Conservation (phyloP, 1,140 invertebrate genomes). For the Zaprionus nigranus region DNA sequence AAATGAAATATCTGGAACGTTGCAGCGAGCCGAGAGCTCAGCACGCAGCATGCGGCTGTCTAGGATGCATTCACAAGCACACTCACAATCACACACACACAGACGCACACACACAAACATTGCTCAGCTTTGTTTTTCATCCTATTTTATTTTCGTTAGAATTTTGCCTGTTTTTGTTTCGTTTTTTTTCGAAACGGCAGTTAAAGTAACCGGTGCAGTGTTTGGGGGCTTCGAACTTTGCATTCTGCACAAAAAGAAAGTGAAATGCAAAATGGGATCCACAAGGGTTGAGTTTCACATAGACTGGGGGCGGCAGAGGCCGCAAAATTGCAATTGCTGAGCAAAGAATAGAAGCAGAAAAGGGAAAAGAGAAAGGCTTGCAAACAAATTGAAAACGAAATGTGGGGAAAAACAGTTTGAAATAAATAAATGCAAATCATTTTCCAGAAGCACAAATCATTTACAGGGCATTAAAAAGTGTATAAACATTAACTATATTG, state of each 20-base stretch:
- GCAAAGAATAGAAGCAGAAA: slow-evolving; percentile 28
- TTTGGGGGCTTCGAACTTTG: slow-evolving; percentile 74
- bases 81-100: slow-evolving; percentile 3
- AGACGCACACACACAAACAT: slow-evolving; percentile 10
- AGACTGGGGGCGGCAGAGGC: background rate
- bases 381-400: slow-evolving; percentile 16
- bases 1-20: slow-evolving; percentile 71
- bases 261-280: slow-evolving; percentile 55
- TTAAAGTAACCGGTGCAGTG: slow-evolving; percentile 65
- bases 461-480: slow-evolving; percentile 52
- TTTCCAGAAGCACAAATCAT: slow-evolving; percentile 38
- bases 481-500: slow-evolving; percentile 12
- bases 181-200: slow-evolving; percentile 42
- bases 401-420: background rate
- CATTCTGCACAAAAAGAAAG: slow-evolving; percentile 77
- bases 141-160: slow-evolving; percentile 59
- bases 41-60: slow-evolving; percentile 29
- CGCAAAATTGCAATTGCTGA: slow-evolving; percentile 52
- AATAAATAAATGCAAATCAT: slow-evolving; percentile 28
- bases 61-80: slow-evolving; percentile 47
- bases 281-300: background rate
- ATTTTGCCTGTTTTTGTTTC: slow-evolving; percentile 21
- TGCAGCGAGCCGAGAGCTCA: slow-evolving; percentile 35
- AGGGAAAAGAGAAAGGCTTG: background rate
- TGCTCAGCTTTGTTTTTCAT: slow-evolving; percentile 30